Evolutionary conservation across 2,797 vertebrate species (phyloP).

Genomic region (Falco biarmicus): DNA sequence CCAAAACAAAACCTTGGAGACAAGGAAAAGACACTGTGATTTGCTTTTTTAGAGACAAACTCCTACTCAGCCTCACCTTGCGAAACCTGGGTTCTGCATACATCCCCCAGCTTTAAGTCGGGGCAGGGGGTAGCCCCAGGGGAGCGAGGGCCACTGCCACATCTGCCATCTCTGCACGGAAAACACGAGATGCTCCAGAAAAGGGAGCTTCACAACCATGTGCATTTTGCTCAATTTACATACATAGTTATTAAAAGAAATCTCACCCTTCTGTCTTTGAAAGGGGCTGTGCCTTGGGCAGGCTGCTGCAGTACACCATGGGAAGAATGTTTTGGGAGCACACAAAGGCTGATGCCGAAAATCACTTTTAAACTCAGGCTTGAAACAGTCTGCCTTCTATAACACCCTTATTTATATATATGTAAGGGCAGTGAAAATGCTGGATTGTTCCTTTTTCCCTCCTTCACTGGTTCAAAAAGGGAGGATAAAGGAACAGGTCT

Average conservation of each 20-base stretch:
- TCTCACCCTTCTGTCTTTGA: not conserved
- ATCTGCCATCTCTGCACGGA: not conserved
- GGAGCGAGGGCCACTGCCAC: not conserved
- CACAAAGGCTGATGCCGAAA: not conserved
- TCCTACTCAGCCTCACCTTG: not conserved
- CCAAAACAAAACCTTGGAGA: not conserved
- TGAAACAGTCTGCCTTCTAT: fast-evolving
- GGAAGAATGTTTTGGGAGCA: not conserved
- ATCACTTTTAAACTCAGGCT: not conserved
- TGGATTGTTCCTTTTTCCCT: not conserved
- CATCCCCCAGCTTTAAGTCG: not conserved
- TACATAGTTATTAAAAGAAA: not conserved
- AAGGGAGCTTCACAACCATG: not conserved
- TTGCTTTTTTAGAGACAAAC: not conserved
- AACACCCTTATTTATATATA: not conserved
- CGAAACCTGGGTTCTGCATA: not conserved
- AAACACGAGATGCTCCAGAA: not conserved
- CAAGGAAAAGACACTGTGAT: not conserved
- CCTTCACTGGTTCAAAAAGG: not conserved
- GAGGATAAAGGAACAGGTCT: not conserved
- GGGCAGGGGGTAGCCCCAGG: too few species aligned
- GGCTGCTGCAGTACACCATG: fast-evolving
- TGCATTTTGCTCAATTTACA: not conserved
- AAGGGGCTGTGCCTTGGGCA: not conserved
- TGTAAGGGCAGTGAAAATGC: not conserved